Conservation (phyloP, 2,113 vertebrate species). For the Lophotis ruficrista region DNA sequence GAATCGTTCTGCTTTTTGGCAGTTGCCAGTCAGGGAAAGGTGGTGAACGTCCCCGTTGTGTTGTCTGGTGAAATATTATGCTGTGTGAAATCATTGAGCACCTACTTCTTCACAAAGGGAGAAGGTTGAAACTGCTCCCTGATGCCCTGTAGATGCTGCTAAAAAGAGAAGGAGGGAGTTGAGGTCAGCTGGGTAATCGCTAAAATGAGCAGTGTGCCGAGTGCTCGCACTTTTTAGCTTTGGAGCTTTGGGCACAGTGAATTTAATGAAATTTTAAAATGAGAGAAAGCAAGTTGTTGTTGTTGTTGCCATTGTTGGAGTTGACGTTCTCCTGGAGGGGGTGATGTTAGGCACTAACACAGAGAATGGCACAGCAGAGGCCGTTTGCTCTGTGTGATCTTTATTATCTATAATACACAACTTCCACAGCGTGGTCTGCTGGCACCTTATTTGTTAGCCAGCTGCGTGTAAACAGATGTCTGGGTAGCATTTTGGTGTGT, state of each 20-base stretch:
- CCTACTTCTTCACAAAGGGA: neutral
- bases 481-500: neutral
- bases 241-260: neutral
- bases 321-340: neutral
- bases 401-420: neutral
- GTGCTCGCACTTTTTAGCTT: neutral
- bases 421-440: neutral
- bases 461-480: neutral
- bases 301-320: neutral
- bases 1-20: neutral
- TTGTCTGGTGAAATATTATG: neutral
- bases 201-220: neutral
- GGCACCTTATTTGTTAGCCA: neutral
- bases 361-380: neutral
- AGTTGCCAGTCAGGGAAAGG: neutral
- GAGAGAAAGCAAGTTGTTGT: neutral
- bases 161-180: neutral
- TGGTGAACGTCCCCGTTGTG: neutral
- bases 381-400: neutral
- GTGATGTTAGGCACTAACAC: neutral
- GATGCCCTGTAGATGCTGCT: neutral
- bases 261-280: neutral
- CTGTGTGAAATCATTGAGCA: neutral
- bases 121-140: neutral
- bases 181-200: neutral